Percentiles rank a stretch among this genome's conserved stretches.
Conservation (phyloP, 1,140 invertebrate species). For the Sarcophaga bullata region DNA sequence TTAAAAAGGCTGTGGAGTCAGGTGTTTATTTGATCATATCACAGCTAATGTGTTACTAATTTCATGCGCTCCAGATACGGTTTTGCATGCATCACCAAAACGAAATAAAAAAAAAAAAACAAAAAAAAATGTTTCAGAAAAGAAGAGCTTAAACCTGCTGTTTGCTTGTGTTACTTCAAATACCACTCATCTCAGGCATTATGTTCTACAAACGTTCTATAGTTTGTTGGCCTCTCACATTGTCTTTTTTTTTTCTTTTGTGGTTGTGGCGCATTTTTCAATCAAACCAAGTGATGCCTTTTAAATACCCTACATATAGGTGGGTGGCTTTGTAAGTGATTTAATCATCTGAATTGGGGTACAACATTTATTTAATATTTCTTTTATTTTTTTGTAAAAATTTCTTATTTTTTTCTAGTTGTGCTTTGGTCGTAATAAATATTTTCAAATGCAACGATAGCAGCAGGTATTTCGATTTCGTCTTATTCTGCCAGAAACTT, state of each 20-base stretch:
- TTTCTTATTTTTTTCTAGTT: no score
- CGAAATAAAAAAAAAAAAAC: no score
- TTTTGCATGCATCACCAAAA: background rate
- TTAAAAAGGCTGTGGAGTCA: background rate
- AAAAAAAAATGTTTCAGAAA: no score
- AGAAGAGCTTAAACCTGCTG: conserved; percentile 8
- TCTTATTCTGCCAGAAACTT: no score
- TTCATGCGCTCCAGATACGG: conserved; percentile 18
- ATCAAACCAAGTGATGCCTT: background rate
- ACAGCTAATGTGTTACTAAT: conserved; percentile 33
- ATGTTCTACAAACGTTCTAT: background rate
- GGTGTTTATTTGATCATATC: conserved; percentile 27
- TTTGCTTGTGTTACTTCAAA: background rate
- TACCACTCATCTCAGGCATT: background rate
- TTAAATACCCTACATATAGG: background rate
- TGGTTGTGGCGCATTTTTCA: background rate
- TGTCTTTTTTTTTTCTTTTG: background rate
- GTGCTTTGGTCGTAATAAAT: no score
- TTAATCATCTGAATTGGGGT: no score
- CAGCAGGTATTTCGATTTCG: no score
- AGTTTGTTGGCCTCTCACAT: conserved; percentile 2
- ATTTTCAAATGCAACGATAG: no score
- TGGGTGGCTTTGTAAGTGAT: no score
- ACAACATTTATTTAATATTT: no score
- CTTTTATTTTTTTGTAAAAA: no score